These are phyloP conservation scores for Pherbina coryleti DNA, from an alignment of 2,888 invertebrate species.

Conservation along the genomic window DNA sequence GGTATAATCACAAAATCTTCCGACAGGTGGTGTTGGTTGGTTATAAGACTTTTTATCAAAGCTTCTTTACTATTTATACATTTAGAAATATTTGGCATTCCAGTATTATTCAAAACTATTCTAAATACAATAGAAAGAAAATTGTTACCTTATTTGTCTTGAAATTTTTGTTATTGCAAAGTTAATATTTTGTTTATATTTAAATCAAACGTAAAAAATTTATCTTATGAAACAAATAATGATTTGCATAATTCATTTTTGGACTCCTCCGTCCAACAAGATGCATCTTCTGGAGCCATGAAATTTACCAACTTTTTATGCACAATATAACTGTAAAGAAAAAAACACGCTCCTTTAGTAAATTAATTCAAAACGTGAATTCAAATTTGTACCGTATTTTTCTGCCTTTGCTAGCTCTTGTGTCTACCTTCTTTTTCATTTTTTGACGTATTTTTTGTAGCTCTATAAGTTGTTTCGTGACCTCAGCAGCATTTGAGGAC, in stretches of 20 bases:
- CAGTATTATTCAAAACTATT: too few relatives aligned
- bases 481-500: slow-evolving; percentile 85
- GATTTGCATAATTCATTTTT: slow-evolving; percentile 86
- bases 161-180: slow-evolving; percentile 5
- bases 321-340: slow-evolving; percentile 75
- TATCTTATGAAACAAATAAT: slow-evolving; percentile 74
- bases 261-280: slow-evolving; percentile 82
- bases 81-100: too few relatives aligned
- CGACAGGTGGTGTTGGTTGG: too few relatives aligned
- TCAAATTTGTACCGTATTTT: slow-evolving; percentile 75
- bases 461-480: slow-evolving; percentile 91
- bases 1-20: too few relatives aligned
- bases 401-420: slow-evolving; percentile 93
- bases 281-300: slow-evolving; percentile 84
- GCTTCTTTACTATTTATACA: too few relatives aligned
- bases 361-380: neutral
- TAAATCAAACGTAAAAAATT: neutral
- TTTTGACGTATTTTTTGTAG: slow-evolving; percentile 91
- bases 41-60: too few relatives aligned
- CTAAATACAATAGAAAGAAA: too few relatives aligned
- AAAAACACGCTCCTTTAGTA: neutral
- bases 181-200: neutral
- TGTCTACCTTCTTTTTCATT: slow-evolving; percentile 93
- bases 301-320: slow-evolving; percentile 90
- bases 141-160: too few relatives aligned